A percentile compares a stretch with the other conserved stretches of the same genome.
phyloP scores from a whole-genome alignment of 2,888 invertebrate species.

The Teleiodes luculella region DNA sequence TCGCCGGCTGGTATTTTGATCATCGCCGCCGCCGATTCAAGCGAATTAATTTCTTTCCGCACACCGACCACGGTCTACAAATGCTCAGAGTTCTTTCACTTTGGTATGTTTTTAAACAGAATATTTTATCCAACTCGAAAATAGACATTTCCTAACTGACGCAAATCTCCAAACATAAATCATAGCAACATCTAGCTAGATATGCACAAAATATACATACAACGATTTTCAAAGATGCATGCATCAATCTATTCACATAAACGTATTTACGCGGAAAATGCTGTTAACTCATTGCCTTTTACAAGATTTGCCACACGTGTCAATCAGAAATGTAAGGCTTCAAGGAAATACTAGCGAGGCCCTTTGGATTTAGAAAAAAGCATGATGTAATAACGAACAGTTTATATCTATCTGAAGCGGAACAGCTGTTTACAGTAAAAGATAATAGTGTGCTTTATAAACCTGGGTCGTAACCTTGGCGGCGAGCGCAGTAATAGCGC shows the following conservation, averaged over 20 bases:
- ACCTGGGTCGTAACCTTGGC: conserved; percentile 36
- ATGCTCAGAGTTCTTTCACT: conserved; percentile 17
- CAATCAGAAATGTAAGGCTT: conserved; percentile 1
- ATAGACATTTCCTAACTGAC: conserved; percentile 37
- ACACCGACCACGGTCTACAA: conserved; percentile 23
- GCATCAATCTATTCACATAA: background rate
- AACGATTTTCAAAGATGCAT: background rate
- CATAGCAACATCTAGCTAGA: conserved; percentile 37
- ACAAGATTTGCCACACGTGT: conserved; percentile 4
- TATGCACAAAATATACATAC: conserved; percentile 7
- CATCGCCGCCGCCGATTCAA: conserved; percentile 16
- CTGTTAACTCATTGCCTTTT: background rate
- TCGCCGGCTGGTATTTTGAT: conserved; percentile 22
- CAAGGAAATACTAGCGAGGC: background rate
- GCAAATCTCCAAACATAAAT: conserved; percentile 46
- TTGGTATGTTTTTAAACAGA: conserved; percentile 14
- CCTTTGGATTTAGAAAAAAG: conserved; percentile 4
- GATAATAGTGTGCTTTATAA: conserved; percentile 31
- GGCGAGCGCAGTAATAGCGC: conserved; percentile 30
- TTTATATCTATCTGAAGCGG: conserved; percentile 35
- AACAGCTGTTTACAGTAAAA: conserved; percentile 31
- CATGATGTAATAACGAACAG: conserved; percentile 29
- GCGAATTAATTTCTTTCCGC: conserved; percentile 27
- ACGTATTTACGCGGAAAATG: background rate
- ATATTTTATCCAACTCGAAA: conserved; percentile 17